Conservation (phyloP, 2,888 invertebrate species). For the Spodoptera picta region DNA sequence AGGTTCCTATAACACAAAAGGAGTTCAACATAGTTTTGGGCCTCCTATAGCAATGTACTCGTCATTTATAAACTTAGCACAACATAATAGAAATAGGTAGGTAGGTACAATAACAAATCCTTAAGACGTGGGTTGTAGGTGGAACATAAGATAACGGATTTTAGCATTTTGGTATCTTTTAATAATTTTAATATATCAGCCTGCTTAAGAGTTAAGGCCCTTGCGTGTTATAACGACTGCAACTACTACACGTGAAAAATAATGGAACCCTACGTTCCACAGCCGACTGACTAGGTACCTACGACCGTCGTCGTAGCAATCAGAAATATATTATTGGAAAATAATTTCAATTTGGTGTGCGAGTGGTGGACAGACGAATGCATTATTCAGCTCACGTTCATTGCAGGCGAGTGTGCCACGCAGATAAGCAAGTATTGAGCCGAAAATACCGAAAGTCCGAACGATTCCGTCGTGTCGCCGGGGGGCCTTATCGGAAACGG, state of each 20-base stretch:
- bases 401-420: slow-evolving; percentile 82
- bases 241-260: too few relatives aligned
- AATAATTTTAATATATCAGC: too few relatives aligned
- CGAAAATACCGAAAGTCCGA: slow-evolving; percentile 74
- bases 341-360: slow-evolving; percentile 84
- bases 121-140: too few relatives aligned
- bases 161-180: too few relatives aligned
- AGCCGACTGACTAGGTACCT: slow-evolving; percentile 1
- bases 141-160: too few relatives aligned
- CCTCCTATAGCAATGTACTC: background rate
- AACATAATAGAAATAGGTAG: too few relatives aligned
- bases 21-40: slow-evolving; percentile 19
- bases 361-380: slow-evolving; percentile 66
- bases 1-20: background rate
- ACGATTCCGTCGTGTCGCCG: slow-evolving; percentile 60
- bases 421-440: slow-evolving; percentile 82
- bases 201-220: too few relatives aligned
- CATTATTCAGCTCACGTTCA: slow-evolving; percentile 85
- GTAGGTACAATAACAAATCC: too few relatives aligned
- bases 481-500: slow-evolving; percentile 89
- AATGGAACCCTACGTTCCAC: background rate
- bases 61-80: too few relatives aligned
- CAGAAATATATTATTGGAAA: slow-evolving; percentile 77
- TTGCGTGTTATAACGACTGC: too few relatives aligned
- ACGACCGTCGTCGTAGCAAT: slow-evolving; percentile 54